These are phyloP conservation scores for Littorina saxatilis DNA, from an alignment of 1,140 invertebrate genomes.

Conservation along the genomic window DNA sequence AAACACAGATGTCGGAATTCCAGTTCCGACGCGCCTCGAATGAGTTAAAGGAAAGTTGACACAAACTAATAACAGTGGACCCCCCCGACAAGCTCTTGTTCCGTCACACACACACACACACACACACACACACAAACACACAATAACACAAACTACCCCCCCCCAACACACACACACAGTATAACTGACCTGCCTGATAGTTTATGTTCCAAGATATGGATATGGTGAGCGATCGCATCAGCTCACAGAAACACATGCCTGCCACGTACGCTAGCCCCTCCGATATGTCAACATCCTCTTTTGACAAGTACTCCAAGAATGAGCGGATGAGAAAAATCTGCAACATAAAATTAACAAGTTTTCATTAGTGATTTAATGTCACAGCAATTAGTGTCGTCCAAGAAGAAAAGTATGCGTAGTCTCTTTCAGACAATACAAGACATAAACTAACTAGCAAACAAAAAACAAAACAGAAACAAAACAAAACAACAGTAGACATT, in stretches of 20 bases:
- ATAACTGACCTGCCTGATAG: constrained; percentile 68
- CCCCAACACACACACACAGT: no score
- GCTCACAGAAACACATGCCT: constrained; percentile 78
- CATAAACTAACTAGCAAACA: neutral
- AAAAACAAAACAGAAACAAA: no score
- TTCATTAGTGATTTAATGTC: neutral
- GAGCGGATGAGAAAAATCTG: constrained; percentile 80
- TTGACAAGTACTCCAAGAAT: constrained; percentile 78
- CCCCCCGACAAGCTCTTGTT: no score
- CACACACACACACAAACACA: no score
- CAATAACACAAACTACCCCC: no score
- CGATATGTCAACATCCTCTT: constrained; percentile 69
- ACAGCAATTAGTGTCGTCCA: neutral
- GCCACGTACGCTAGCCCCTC: constrained; percentile 78
- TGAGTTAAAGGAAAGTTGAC: no score
- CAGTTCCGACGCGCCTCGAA: no score
- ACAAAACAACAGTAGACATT: no score
- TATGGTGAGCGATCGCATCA: constrained; percentile 79
- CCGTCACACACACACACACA: no score
- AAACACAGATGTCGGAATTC: no score
- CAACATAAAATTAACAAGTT: no score
- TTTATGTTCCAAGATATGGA: constrained; percentile 81
- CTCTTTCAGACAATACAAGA: neutral
- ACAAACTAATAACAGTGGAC: no score
- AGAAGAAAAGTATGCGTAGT: neutral